phyloP scores from a whole-genome alignment of 2,797 vertebrate species.

The Lophius americanus region DNA sequence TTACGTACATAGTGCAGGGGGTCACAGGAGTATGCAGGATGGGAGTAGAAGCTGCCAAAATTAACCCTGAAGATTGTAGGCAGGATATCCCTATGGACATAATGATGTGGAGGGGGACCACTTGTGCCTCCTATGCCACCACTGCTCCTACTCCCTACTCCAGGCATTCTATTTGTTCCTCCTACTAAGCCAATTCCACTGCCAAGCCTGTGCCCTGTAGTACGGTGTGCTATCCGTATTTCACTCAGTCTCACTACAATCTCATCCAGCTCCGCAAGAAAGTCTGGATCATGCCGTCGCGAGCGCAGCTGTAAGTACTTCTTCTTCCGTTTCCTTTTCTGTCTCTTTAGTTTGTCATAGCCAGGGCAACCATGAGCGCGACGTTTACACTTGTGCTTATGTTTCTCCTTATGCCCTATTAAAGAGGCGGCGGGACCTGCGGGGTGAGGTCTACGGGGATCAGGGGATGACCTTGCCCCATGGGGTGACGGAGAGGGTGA shows the following conservation, averaged over 20 bases:
- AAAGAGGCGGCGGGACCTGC: slow-evolving; percentile 76
- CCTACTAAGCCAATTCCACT: slow-evolving; percentile 73
- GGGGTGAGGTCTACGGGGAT: slow-evolving; percentile 79
- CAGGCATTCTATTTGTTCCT: slow-evolving; percentile 72
- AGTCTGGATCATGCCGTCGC: slow-evolving; percentile 92
- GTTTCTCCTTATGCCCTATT: slow-evolving; percentile 93
- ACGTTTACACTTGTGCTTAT: slow-evolving; percentile 98
- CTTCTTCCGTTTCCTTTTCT: slow-evolving; percentile 98
- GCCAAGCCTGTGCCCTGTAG: slow-evolving; percentile 79
- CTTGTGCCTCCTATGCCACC: slow-evolving; percentile 69
- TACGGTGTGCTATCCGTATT: slow-evolving; percentile 93
- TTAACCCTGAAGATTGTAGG: slow-evolving; percentile 98
- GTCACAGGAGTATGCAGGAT: slow-evolving; percentile 94
- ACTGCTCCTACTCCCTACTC: slow-evolving; percentile 63
- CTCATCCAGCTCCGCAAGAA: slow-evolving; percentile 94
- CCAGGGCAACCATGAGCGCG: slow-evolving; percentile 91
- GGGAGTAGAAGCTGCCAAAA: slow-evolving; percentile 97
- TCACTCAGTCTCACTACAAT: slow-evolving; percentile 91
- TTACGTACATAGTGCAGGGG: slow-evolving; percentile 98
- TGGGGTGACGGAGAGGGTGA: slow-evolving; percentile 86
- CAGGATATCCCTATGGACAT: slow-evolving; percentile 92
- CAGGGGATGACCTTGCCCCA: slow-evolving; percentile 77
- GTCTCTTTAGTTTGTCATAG: slow-evolving; percentile 96
- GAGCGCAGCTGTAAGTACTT: slow-evolving; percentile 93
- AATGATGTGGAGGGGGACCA: slow-evolving; percentile 89